Base-by-base conservation (phyloP, 2,797 vertebrate genomes). In the Acridotheres tristis region DNA sequence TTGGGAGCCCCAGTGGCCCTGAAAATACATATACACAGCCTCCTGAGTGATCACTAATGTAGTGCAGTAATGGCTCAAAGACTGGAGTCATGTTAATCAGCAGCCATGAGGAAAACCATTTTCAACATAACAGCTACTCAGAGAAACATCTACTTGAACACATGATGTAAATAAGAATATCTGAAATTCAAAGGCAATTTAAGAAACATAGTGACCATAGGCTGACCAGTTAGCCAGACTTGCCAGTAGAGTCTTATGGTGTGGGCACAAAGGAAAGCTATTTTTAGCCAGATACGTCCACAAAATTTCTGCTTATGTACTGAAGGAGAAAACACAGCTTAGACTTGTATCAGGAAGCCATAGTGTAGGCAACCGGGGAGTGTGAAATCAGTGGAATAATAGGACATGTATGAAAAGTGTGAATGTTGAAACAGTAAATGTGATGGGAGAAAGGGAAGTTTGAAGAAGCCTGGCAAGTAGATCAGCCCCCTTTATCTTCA, bases 91-190 rank as follows among this genome's bases (percentile, higher is more conserved):
- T 16, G 36, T 29, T 45, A 50, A 89, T 8, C 15, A 55, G 26
- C 42, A 79, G 38, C 69, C 65, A 7, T 2, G 29, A 91, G 22
- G 12, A 89, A 89, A 91, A 48, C 4, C 17, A 68, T 11, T 40
- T 68, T 15, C 40, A 45, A 19, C n/a, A 45, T 27, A 78, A 53
- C 26, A 66, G 58, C 45, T 54, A 68, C 17, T n/a, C 2, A 3
- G 29, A 71, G 58, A 93, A 87, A 57, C 7, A 53, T 25, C 34
- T 57, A 34, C 42, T 57, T 63, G 17, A 78, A 55, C 18, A 55
- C 15, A 19, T 0, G 4, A 15, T 34, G 38, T 43, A 61, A 67
- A 72, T 40, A 45, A 2, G 1, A 12, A 0, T 27, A 75, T 16
- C 62, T 72, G 50, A 84, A 91, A 73, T 61, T 72, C 45, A 72